Conservation (phyloP, 2,113 vertebrate genomes). For the Tenrec ecaudatus region DNA sequence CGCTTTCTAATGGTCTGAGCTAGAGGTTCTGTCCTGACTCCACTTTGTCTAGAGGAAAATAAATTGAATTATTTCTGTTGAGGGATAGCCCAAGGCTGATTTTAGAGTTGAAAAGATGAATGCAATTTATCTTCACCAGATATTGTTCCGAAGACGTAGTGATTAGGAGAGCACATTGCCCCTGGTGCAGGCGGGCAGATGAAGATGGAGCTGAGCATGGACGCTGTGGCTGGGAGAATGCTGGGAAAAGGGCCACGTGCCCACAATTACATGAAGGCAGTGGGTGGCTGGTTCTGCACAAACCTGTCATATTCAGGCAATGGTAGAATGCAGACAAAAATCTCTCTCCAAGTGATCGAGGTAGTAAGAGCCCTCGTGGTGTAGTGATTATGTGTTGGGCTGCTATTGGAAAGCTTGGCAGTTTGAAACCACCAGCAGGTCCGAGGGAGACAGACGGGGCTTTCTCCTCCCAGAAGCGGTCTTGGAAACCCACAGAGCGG, state of each 20-base stretch:
- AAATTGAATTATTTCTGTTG: not conserved
- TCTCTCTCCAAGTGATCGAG: not conserved
- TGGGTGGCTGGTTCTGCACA: not conserved
- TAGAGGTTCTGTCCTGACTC: not conserved
- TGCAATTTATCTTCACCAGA: not conserved
- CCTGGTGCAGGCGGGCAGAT: no score
- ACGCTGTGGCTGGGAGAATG: not conserved
- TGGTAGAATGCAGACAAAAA: not conserved
- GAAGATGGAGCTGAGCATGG: not conserved
- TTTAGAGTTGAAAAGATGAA: not conserved
- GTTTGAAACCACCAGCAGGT: no score
- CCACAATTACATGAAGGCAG: not conserved
- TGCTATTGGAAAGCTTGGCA: no score
- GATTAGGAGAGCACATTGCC: not conserved
- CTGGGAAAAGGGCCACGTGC: not conserved
- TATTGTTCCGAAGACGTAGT: no score
- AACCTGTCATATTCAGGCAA: not conserved
- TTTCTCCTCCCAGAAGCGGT: no score
- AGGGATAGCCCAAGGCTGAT: not conserved
- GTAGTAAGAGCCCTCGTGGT: not conserved
- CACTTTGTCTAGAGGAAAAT: not conserved
- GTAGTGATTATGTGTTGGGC: no score
- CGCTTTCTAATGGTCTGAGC: not conserved
- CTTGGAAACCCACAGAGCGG: no score
- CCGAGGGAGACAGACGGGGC: no score